A percentile compares a stretch with the other conserved stretches of the same genome.
Conservation (phyloP, 2,888 invertebrate species). For the Xiphydria camelus region DNA sequence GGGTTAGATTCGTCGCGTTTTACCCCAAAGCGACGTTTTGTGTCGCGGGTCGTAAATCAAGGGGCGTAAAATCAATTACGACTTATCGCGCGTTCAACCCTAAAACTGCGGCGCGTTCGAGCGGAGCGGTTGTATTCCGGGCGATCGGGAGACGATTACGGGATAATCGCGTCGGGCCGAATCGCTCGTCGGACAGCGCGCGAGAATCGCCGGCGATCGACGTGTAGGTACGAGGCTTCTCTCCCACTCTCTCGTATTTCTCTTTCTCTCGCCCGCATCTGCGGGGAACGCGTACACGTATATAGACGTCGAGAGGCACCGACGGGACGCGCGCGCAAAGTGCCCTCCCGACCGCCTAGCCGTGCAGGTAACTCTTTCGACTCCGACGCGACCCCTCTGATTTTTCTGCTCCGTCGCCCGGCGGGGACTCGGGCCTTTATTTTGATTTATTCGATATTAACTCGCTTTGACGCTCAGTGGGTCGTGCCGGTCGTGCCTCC, state of each 20-base stretch:
- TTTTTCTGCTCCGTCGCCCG: slow-evolving; percentile 46
- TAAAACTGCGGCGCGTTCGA: slow-evolving; percentile 7
- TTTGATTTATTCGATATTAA: slow-evolving; percentile 57
- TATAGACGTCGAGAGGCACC: too few species aligned
- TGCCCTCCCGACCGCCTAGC: not conserved
- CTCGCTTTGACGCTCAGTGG: slow-evolving; percentile 45
- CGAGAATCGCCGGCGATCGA: too few species aligned
- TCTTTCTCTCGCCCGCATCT: too few species aligned
- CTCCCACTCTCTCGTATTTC: too few species aligned
- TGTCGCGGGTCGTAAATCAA: slow-evolving; percentile 51
- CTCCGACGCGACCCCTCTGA: slow-evolving; percentile 27
- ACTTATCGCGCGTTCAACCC: slow-evolving; percentile 41
- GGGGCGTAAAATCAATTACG: slow-evolving; percentile 56
- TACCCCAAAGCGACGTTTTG: slow-evolving; percentile 51
- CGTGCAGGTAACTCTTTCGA: slow-evolving; percentile 50
- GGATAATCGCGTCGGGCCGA: not conserved
- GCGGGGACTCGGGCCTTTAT: slow-evolving; percentile 43
- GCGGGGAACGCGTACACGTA: too few species aligned
- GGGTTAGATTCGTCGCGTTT: slow-evolving; percentile 41
- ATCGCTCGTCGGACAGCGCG: too few species aligned
- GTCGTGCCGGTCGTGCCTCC: slow-evolving; percentile 35
- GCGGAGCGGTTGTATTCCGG: slow-evolving; percentile 21
- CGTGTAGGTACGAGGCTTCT: too few species aligned
- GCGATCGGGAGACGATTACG: not conserved
- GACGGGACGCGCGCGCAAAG: too few species aligned